These are phyloP conservation scores for Falco novaeseelandiae DNA, from an alignment of 2,797 vertebrate genomes.

Conservation along the genomic window DNA sequence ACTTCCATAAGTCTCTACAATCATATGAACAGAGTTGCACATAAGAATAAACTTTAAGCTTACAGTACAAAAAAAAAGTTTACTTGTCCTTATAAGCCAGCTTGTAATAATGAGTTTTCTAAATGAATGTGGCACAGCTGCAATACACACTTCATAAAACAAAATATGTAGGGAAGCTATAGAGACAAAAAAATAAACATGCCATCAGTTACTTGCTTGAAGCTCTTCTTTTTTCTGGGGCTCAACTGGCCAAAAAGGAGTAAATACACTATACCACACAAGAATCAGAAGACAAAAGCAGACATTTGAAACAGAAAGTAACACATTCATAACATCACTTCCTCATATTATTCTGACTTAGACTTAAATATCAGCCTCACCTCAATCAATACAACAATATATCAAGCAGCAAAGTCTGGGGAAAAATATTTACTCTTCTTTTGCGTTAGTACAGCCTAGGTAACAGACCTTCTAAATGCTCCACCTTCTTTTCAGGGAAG, in stretches of 20 bases:
- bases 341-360: constrained; percentile 48
- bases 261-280: constrained; percentile 88
- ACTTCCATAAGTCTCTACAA: constrained; percentile 45
- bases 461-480: not conserved
- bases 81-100: constrained; percentile 73
- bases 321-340: constrained; percentile 62
- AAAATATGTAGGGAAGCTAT: constrained; percentile 79
- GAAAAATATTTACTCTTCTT: not conserved
- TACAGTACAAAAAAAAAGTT: constrained; percentile 17
- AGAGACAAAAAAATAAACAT: constrained; percentile 87
- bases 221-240: constrained; percentile 95
- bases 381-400: constrained; percentile 28
- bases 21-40: constrained; percentile 1
- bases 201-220: constrained; percentile 97
- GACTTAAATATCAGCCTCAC: constrained; percentile 45
- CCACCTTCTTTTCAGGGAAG: not conserved
- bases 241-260: constrained; percentile 94
- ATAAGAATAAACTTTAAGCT: constrained; percentile 43
- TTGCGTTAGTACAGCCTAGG: not conserved
- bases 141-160: constrained; percentile 78
- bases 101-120: constrained; percentile 72
- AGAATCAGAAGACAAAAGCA: constrained; percentile 87
- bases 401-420: not conserved
- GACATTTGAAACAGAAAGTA: constrained; percentile 79
- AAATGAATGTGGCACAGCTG: constrained; percentile 79